These are phyloP conservation scores for Neostethus bicornis DNA, from an alignment of 2,797 vertebrate species.

Conservation along the genomic window DNA sequence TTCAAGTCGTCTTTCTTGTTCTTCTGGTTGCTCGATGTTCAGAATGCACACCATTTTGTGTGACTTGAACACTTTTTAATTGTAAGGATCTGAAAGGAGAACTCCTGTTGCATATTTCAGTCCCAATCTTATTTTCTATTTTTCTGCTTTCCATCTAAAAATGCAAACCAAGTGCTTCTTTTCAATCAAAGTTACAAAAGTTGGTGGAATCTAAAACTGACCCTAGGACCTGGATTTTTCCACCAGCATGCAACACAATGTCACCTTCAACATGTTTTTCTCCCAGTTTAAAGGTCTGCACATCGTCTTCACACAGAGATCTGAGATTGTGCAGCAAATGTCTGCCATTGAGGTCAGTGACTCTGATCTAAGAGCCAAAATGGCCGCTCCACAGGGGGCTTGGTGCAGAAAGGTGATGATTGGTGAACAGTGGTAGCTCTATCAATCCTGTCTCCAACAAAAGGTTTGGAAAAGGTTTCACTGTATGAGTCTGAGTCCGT, in stretches of 20 bases:
- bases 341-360: conserved; percentile 37
- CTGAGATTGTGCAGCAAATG: conserved; percentile 36
- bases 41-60: too few relatives aligned
- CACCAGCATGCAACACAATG: neutral
- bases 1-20: too few relatives aligned
- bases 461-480: conserved; percentile 12
- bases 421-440: conserved; percentile 23
- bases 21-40: too few relatives aligned
- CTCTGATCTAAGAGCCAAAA: conserved; percentile 30
- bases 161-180: neutral
- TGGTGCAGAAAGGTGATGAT: conserved; percentile 20
- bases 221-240: conserved; percentile 6
- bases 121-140: too few relatives aligned
- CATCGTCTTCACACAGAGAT: conserved; percentile 28
- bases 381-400: conserved; percentile 1
- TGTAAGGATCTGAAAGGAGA: neutral
- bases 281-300: conserved; percentile 29
- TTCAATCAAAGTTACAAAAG: neutral
- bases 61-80: neutral
- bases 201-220: conserved; percentile 6
- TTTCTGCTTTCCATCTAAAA: too few relatives aligned
- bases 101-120: too few relatives aligned
- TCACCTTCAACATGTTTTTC: conserved; percentile 53
- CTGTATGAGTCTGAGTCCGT: conserved; percentile 1
- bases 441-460: neutral